Base-by-base conservation (phyloP, 2,113 vertebrate genomes). In the Channa argus region DNA sequence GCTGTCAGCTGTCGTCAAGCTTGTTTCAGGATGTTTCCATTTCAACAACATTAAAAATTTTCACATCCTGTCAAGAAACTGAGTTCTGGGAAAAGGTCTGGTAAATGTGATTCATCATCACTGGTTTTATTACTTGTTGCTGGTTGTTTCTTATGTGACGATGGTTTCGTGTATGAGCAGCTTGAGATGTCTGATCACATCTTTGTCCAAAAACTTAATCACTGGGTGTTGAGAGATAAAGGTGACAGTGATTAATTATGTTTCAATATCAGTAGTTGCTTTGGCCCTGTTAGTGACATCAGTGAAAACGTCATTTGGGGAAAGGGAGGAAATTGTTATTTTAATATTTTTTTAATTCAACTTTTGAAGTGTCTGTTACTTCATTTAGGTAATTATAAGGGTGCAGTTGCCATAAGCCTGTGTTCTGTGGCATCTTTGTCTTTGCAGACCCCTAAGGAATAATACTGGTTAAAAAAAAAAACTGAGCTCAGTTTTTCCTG, bases 11-110 rank as follows among this genome's bases (percentile, higher is more conserved):
- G 71, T 52, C 70, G 63, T 61, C 43, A 49, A 14, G 6, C 46
- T 55, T 6, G 1, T 36, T 8, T 77, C 55, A 52, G 46, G 39
- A 63, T 47, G 45, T 72, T 75, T 71, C 44, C n/a, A 44, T 76
- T 49, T 56, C 58, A 64, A n/a, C 39, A 0, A 24, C 70, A 54
- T 54, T 49, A 38, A 53, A n/a, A 59, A 54, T 37, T 6, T 72
- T 77, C 58, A 77, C 50, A 80, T 80, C 77, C 82, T 80, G 68
- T 69, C 43, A 34, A 79, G 75, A 56, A 59, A 49, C 3, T 8
- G 15, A 60, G n/a, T 8, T 65, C 60, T 53, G 52, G 24, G 36
- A n/a, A 49, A 46, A 13, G 10, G 33, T 15, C 3, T 15, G 76
- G 52, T 51, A n/a, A 63, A 44, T 36, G 4, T 47, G 71, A 76